These are phyloP conservation scores for Pseudomyrmex concolor DNA, from an alignment of 1,140 invertebrate species.

Conservation along the genomic window DNA sequence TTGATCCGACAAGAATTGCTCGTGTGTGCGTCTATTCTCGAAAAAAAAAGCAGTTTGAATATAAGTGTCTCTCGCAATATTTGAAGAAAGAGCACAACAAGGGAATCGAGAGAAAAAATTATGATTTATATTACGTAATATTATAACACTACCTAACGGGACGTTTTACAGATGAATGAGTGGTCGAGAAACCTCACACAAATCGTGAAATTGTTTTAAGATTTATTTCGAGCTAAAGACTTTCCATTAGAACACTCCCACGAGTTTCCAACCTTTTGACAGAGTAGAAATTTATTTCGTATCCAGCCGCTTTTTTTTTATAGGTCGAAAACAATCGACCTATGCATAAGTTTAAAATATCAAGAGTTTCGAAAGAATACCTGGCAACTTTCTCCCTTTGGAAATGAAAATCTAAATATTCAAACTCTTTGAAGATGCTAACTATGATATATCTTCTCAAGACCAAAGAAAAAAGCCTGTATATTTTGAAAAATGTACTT, in stretches of 20 bases:
- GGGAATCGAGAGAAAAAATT: background rate
- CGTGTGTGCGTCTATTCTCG: background rate
- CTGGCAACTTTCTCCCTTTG: background rate
- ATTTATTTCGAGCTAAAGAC: slow-evolving; percentile 60
- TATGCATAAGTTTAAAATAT: background rate
- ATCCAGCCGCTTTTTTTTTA: slow-evolving; percentile 3
- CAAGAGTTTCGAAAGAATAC: slow-evolving; percentile 21
- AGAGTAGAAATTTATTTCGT: slow-evolving; percentile 17
- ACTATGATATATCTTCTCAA: background rate
- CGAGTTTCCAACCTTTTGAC: slow-evolving; percentile 43
- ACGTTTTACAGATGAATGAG: slow-evolving; percentile 37
- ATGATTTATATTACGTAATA: background rate
- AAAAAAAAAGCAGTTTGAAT: slow-evolving; percentile 48
- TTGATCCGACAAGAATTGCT: background rate
- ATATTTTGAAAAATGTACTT: slow-evolving; percentile 20
- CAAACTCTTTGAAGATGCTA: background rate
- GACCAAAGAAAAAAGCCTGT: background rate
- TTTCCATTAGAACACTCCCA: slow-evolving; percentile 36
- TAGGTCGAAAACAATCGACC: background rate
- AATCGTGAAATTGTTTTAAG: background rate
- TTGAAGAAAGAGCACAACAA: slow-evolving; percentile 16
- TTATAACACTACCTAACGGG: slow-evolving; percentile 8
- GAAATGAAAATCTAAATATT: background rate
- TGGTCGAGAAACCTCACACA: slow-evolving; percentile 10
- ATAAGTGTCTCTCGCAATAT: slow-evolving; percentile 25